Evolutionary conservation across 2,113 vertebrate species (phyloP).

Genomic region (Serinus canaria): DNA sequence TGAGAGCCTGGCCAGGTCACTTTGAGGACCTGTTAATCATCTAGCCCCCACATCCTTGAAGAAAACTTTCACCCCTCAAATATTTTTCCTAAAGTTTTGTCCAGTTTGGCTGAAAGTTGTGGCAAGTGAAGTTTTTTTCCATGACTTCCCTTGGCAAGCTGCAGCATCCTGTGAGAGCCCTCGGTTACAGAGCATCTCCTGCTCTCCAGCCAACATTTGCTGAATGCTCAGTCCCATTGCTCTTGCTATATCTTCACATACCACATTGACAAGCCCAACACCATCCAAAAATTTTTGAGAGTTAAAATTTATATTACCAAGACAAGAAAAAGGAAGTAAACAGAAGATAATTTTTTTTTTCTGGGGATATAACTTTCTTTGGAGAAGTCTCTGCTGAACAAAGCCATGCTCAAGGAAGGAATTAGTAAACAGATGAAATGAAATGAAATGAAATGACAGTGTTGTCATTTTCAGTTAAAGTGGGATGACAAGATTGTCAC

Average conservation of each 20-base stretch:
- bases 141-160: background rate
- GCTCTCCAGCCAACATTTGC: background rate
- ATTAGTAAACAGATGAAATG: background rate
- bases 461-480: background rate
- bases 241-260: background rate
- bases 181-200: background rate
- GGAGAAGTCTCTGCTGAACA: background rate
- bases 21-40: background rate
- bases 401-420: background rate
- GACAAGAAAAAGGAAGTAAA: background rate
- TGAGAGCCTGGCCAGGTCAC: background rate
- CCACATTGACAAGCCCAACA: background rate
- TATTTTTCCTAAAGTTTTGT: background rate
- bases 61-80: background rate
- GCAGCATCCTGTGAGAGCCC: background rate
- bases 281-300: background rate
- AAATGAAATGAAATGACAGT: background rate
- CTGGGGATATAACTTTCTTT: background rate
- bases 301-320: background rate
- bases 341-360: background rate
- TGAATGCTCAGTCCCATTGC: slow-evolving; percentile 6
- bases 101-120: background rate
- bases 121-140: background rate
- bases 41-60: background rate
- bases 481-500: background rate